phyloP scores from a whole-genome alignment of 2,888 invertebrate species.

The Pachymerium ferrugineum region DNA sequence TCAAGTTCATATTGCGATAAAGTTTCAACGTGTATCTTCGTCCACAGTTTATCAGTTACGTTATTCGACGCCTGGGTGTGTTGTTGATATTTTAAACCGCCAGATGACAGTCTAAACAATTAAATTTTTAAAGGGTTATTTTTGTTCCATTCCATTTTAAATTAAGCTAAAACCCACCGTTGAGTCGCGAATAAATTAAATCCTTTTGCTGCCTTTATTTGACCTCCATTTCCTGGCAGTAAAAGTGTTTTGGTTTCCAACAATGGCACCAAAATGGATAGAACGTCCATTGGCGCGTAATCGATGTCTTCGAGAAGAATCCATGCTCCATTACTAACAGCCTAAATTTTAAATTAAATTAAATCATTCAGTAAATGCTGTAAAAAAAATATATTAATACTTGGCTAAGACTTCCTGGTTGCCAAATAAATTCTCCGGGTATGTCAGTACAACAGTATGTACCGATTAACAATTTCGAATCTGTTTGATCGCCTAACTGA shows the following conservation, averaged over 20 bases:
- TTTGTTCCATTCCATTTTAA: not conserved
- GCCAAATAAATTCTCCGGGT: slow-evolving; percentile 96
- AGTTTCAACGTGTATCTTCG: slow-evolving; percentile 73
- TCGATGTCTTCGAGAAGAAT: slow-evolving; percentile 92
- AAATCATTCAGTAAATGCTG: not conserved
- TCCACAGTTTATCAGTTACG: slow-evolving; percentile 73
- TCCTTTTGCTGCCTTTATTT: slow-evolving; percentile 69
- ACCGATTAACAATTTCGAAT: slow-evolving; percentile 86
- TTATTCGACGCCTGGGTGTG: slow-evolving; percentile 58
- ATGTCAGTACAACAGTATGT: slow-evolving; percentile 91
- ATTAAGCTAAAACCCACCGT: too few relatives aligned
- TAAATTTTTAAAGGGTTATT: not conserved
- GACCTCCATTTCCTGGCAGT: slow-evolving; percentile 83
- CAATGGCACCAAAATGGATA: slow-evolving; percentile 76
- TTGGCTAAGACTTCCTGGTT: slow-evolving; percentile 80
- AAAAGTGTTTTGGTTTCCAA: slow-evolving; percentile 74
- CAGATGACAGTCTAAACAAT: slow-evolving; percentile 54
- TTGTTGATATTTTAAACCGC: slow-evolving; percentile 58
- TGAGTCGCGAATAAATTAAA: slow-evolving; percentile 92
- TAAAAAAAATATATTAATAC: slow-evolving; percentile 47
- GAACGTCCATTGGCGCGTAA: slow-evolving; percentile 85
- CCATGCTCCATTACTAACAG: slow-evolving; percentile 82
- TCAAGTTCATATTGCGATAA: slow-evolving; percentile 68
- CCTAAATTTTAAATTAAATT: slow-evolving; percentile 51
- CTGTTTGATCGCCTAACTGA: slow-evolving; percentile 94